Base-by-base conservation (phyloP, 2,888 invertebrate species). In the Sphecodes monilicornis region DNA sequence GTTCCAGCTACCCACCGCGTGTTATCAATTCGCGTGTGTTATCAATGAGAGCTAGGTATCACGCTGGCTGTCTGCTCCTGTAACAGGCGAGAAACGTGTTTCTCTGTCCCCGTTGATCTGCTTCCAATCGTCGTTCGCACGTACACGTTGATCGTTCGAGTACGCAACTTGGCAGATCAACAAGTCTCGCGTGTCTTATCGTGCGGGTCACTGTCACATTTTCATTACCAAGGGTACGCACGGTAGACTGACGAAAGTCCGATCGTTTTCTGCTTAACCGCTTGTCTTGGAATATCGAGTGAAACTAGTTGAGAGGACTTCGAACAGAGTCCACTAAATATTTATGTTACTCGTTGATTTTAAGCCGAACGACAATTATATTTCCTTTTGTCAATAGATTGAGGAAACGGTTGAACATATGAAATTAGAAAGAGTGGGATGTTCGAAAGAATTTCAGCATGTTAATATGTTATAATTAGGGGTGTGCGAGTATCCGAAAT, bases 11-110 rank as follows among this genome's bases (percentile, higher is more conserved):
- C 2, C 73, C 76, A 68, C 26, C 78, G 79, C 86, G 76, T 71
- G 78, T 79, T 87, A 83, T 87, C 89, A 82, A 69, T 72, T 29
- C 29, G 16, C 79, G 80, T 85, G 80, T 85, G 78, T 79, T 88
- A 83, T 87, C 32, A 36, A 66, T 18, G 41, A 64, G 36, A 50
- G 68, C 69, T 71, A 81, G 66, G 69, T 72, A 80, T 82, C 75
- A 66, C 60, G 36, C 66, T 16, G 60, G 68, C 26, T 75, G 74
- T 71, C 54, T 41, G 71, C 73, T 11, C 80, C 78, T 60, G 50
- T 80, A 32, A 6, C 72, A 16, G n/a, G 13, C 50, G 43, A 43
- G 32, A 29, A 60, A 41, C 36, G 39, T 29, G 64, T 57, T 75
- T 74, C 4, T 32, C 32, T 36, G 32, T 18, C 36, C 68, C 36